phyloP scores from a whole-genome alignment of 2,888 invertebrate genomes.

The Sialis lutaria region DNA sequence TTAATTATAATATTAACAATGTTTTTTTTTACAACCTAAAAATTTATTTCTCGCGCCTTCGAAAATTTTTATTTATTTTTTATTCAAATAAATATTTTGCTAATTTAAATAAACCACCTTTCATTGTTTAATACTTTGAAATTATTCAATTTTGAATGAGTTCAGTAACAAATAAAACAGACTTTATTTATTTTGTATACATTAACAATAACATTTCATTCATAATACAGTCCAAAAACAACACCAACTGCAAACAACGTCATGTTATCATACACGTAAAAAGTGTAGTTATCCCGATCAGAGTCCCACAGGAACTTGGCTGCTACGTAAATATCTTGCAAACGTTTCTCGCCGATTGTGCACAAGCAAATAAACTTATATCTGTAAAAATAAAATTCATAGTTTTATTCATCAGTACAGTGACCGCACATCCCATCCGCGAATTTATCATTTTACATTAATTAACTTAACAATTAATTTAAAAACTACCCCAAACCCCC shows the following conservation, averaged over 20 bases:
- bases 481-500: too few relatives aligned
- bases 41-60: too few relatives aligned
- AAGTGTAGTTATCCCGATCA: constrained; percentile 42
- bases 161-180: too few relatives aligned
- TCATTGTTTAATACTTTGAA: too few relatives aligned
- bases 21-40: too few relatives aligned
- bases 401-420: neutral
- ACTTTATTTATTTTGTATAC: neutral
- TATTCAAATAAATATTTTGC: too few relatives aligned
- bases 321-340: constrained; percentile 41
- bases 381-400: constrained; percentile 26
- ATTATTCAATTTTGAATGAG: too few relatives aligned
- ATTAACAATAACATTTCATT: constrained; percentile 24
- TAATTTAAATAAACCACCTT: too few relatives aligned
- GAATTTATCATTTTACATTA: neutral
- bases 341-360: constrained; percentile 46
- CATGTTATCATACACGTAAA: constrained; percentile 40
- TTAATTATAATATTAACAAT: too few relatives aligned
- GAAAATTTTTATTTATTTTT: too few relatives aligned
- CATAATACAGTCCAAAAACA: constrained; percentile 51
- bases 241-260: constrained; percentile 42
- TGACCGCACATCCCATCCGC: neutral
- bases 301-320: constrained; percentile 53
- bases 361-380: constrained; percentile 46
- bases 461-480: neutral